Percentiles rank a stretch among this genome's conserved stretches.
phyloP scores from a whole-genome alignment of 2,797 vertebrate species.

The Anableps anableps region DNA sequence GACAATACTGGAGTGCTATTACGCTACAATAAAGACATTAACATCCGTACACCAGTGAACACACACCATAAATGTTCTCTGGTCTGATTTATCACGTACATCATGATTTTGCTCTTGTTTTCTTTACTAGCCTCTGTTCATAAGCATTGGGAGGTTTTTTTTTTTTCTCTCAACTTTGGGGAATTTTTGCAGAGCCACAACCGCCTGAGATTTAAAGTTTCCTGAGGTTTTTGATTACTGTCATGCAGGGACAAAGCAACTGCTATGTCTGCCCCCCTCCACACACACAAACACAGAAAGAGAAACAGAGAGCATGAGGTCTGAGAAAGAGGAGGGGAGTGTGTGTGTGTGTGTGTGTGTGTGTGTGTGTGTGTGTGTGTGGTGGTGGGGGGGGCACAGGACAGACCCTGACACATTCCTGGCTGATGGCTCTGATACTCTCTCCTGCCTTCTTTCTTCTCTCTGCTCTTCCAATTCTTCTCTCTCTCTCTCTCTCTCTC shows the following conservation, averaged over 20 bases:
- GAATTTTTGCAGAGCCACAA: slow-evolving; percentile 67
- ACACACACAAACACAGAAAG: slow-evolving; percentile 55
- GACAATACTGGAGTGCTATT: slow-evolving; percentile 64
- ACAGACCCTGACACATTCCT: slow-evolving; percentile 84
- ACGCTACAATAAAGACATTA: slow-evolving; percentile 33
- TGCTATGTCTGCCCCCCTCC: slow-evolving; percentile 64
- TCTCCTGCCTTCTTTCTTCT: slow-evolving; percentile 69
- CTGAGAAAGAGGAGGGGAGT: slow-evolving; percentile 41
- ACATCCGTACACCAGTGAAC: slow-evolving; percentile 26
- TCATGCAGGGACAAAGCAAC: slow-evolving; percentile 78
- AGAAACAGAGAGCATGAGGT: slow-evolving; percentile 65
- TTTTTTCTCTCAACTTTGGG: slow-evolving; percentile 50
- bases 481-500: slow-evolving; percentile 33
- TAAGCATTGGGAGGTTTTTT: slow-evolving; percentile 45
- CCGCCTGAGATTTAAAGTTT: slow-evolving; percentile 79
- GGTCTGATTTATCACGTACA: slow-evolving; percentile 48
- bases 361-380: background rate
- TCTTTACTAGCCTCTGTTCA: slow-evolving; percentile 27
- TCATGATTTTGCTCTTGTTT: slow-evolving; percentile 1
- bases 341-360: too few relatives aligned
- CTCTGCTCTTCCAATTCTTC: slow-evolving; percentile 68
- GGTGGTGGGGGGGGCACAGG: slow-evolving; percentile 68
- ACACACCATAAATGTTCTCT: slow-evolving; percentile 40
- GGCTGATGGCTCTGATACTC: slow-evolving; percentile 73
- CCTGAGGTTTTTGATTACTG: slow-evolving; percentile 80